Conservation (phyloP, 1,140 invertebrate species). For the Drosophila trapezifrons region DNA sequence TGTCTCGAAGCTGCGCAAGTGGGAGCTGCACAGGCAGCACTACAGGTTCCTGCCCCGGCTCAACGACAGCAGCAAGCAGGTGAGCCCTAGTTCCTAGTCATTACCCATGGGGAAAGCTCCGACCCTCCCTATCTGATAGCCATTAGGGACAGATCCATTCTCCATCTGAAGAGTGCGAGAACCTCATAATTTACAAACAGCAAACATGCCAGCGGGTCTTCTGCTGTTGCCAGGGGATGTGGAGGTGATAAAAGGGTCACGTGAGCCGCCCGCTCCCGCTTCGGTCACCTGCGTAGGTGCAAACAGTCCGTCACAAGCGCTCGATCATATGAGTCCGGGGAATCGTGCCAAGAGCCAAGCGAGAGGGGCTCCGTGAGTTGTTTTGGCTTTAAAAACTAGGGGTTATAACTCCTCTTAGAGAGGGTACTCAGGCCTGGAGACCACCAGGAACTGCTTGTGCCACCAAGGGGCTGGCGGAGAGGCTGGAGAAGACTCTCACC, state of each 20-base stretch:
- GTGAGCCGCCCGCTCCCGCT: conserved; percentile 16
- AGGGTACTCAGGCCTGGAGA: too few relatives aligned
- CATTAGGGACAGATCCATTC: background rate
- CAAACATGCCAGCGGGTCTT: conserved; percentile 15
- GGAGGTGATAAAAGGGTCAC: conserved; percentile 42
- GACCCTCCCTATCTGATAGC: too few relatives aligned
- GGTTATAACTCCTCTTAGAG: too few relatives aligned
- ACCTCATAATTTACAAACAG: conserved; percentile 13
- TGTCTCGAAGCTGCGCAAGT: conserved; percentile 16
- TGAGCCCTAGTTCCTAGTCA: conserved; percentile 6
- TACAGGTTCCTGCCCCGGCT: conserved; percentile 57
- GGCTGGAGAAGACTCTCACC: background rate
- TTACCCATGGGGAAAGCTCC: background rate
- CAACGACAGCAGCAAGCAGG: conserved; percentile 24
- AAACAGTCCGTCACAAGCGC: conserved; percentile 62
- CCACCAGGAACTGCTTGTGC: too few relatives aligned
- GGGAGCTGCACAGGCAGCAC: conserved; percentile 18
- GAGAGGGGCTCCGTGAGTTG: conserved; percentile 23
- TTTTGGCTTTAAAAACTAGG: too few relatives aligned
- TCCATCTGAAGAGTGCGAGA: background rate
- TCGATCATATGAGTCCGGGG: conserved; percentile 58
- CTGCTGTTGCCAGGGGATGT: conserved; percentile 29
- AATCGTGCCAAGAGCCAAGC: conserved; percentile 28
- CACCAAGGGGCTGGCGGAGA: fast-evolving
- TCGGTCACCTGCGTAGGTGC: conserved; percentile 66